A percentile compares a stretch with the other conserved stretches of the same genome.
phyloP scores from a whole-genome alignment of 2,113 vertebrate genomes.

The Cisticola juncidis region DNA sequence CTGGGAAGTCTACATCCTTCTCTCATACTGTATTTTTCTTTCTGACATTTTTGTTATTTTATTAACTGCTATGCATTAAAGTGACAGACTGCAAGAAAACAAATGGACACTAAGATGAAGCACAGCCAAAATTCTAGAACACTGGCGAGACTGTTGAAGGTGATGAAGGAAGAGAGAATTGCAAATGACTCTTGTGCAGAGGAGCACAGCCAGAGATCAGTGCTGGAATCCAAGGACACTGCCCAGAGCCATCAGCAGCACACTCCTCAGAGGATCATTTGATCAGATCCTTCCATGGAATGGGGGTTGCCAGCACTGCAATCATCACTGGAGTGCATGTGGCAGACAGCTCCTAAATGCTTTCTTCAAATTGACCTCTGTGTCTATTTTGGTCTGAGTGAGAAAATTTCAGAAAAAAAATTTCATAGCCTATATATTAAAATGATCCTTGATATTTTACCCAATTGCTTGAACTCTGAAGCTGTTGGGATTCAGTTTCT shows the following conservation, averaged over 20 bases:
- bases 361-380: not conserved
- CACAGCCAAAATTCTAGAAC: not conserved
- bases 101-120: constrained; percentile 1
- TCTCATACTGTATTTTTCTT: constrained; percentile 14
- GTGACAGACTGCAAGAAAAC: not conserved
- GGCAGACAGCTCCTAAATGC: not conserved
- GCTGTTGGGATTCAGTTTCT: not conserved
- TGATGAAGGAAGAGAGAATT: constrained; percentile 15
- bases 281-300: not conserved
- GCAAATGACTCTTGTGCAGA: not conserved
- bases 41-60: not conserved
- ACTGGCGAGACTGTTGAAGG: not conserved
- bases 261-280: not conserved
- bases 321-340: not conserved
- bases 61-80: not conserved
- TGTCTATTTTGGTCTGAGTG: not conserved
- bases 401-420: not conserved
- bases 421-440: not conserved
- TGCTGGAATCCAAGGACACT: not conserved
- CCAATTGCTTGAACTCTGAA: not conserved
- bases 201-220: not conserved
- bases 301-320: not conserved
- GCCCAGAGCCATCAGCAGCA: not conserved
- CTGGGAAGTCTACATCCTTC: not conserved
- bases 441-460: not conserved